A percentile compares a stretch with the other conserved stretches of the same genome.
These are phyloP conservation scores for Gonatopus flavifemur DNA, from an alignment of 1,140 invertebrate genomes.

Conservation along the genomic window DNA sequence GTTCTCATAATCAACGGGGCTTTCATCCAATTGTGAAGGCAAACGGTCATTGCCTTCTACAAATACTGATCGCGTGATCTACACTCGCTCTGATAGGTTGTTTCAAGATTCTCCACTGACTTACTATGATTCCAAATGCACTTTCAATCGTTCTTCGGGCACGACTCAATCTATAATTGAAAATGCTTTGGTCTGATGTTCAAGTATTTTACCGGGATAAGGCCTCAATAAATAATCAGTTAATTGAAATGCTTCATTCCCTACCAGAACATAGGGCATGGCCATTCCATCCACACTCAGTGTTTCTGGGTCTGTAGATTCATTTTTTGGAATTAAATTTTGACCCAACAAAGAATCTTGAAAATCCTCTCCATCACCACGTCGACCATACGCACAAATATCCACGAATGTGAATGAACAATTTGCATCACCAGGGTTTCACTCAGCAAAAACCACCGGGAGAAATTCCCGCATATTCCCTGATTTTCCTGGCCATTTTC, in stretches of 20 bases:
- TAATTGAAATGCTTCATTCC: conserved; percentile 47
- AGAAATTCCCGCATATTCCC: no score
- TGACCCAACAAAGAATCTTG: conserved; percentile 34
- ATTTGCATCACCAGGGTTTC: no score
- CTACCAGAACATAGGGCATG: conserved; percentile 39
- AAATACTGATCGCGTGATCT: conserved; percentile 2
- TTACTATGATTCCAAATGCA: conserved; percentile 52
- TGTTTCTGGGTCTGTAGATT: conserved; percentile 25
- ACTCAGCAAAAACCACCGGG: no score
- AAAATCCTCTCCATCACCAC: conserved; percentile 6
- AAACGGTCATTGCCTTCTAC: no score
- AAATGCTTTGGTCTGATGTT: conserved; percentile 35
- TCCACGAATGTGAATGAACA: no score
- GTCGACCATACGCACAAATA: no score
- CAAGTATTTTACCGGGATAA: conserved; percentile 38
- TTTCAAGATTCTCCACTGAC: no score
- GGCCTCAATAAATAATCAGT: conserved; percentile 41
- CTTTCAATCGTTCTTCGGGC: conserved; percentile 50
- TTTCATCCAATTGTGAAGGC: no score
- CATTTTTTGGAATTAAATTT: conserved; percentile 25
- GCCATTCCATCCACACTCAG: conserved; percentile 24
- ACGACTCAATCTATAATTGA: conserved; percentile 48
- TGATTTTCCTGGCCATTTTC: no score
- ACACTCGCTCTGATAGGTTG: conserved; percentile 7
- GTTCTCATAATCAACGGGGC: no score